Evolutionary conservation across 2,113 vertebrate genomes (phyloP), one percentile per base, ranked within the genome.

Genomic region (Etia nguti): DNA sequence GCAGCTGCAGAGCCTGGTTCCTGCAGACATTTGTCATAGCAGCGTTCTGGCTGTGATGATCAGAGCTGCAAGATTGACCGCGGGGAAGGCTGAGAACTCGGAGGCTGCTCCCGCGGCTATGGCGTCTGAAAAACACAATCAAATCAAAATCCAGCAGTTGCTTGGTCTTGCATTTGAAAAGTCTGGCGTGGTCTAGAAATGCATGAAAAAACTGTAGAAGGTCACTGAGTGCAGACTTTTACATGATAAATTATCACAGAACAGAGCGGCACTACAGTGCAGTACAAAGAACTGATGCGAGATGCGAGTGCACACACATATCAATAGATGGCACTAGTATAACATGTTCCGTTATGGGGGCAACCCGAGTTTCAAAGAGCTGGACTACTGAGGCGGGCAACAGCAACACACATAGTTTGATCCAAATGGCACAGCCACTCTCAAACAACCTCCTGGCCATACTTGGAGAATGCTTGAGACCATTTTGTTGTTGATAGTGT

Each of bases 11-110:
- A 7, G 60, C 60, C 75, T 10, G 85, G 73, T 87, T 59, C 81
- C 75, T 82, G 85, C 80, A 87, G 65, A 91, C 82, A 85, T 93
- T 92, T 91, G 95, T 96, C 96, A 96, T 96, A 96, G 93, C 24
- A 91, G 54, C 18, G 97, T 97, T 90, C 97, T 95, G 18, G 97
- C 97, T 96, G 97, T 98, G 97, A 98, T 96, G 83, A 97, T 97
- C 75, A 98, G 93, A 89, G 96, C 96, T 86, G 97, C 96, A 1
- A 97, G 96, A 84, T 96, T 96, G 93, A 98, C 95, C 89, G 96
- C 92, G 2, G 97, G 96, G 68, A 96, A 92, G 0, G 96, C 95
- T 10, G 96, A 97, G 3, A 96, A 95, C n/a, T 93, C 96, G 1
- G 97, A 95, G 2, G 97, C 97, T 16, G 97, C 97, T 1, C 97